Evolutionary conservation across 2,888 invertebrate species (phyloP).

Genomic region (Erebia palarica): DNA sequence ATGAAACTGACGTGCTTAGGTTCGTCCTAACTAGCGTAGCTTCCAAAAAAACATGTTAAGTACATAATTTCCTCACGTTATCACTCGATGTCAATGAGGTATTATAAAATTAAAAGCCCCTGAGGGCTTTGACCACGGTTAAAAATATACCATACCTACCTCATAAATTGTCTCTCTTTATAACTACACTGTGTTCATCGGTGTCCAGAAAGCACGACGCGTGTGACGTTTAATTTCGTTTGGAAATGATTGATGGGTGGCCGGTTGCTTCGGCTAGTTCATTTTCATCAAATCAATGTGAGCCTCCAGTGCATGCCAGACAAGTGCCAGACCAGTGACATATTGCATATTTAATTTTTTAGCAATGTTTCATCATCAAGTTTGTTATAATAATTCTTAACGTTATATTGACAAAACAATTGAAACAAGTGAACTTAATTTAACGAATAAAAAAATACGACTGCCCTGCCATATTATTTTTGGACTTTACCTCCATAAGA

Average conservation of each 20-base stretch:
- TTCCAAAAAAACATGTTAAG: too few species aligned
- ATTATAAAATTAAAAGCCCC: too few species aligned
- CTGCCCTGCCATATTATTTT: too few species aligned
- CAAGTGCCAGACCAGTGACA: constrained; percentile 31
- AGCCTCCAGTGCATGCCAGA: constrained; percentile 34
- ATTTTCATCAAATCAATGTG: constrained; percentile 63
- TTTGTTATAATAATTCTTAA: background rate
- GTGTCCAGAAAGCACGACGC: constrained; percentile 67
- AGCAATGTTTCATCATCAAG: constrained; percentile 1
- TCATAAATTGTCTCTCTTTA: constrained; percentile 19
- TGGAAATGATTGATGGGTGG: constrained; percentile 74
- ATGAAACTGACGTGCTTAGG: too few species aligned
- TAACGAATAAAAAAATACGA: too few species aligned
- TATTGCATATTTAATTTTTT: constrained; percentile 19
- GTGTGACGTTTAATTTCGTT: constrained; percentile 81
- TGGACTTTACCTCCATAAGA: too few species aligned
- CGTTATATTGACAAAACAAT: too few species aligned
- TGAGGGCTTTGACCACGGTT: too few species aligned
- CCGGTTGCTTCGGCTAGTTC: constrained; percentile 52
- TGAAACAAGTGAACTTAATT: too few species aligned
- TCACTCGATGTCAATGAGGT: too few species aligned
- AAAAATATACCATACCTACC: background rate
- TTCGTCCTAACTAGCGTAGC: too few species aligned
- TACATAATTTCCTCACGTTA: too few species aligned
- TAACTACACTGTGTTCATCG: constrained; percentile 52